Percentiles rank a stretch among this genome's conserved stretches.
These are phyloP conservation scores for Caenorhabditis zanzibari DNA, from an alignment of 2,888 invertebrate species.

Conservation along the genomic window DNA sequence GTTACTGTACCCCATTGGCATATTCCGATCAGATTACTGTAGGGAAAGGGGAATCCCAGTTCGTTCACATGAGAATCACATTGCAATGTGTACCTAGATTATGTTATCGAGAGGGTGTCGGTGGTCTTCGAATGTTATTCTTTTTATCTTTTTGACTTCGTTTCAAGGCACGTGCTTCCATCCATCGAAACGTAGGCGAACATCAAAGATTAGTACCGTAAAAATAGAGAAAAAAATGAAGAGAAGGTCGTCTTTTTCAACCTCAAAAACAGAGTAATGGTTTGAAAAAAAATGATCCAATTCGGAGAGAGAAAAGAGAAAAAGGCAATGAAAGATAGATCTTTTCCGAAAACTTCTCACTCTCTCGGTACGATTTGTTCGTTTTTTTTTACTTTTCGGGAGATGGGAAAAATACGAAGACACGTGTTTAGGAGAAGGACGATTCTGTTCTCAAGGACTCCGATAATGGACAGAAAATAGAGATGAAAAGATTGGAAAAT, in stretches of 20 bases:
- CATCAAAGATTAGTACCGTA: slow-evolving; percentile 57
- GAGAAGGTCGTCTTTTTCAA: slow-evolving; percentile 31
- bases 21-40: slow-evolving; percentile 1
- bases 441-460: slow-evolving; percentile 12
- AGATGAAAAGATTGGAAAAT: neutral
- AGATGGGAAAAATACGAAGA: slow-evolving; percentile 5
- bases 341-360: slow-evolving; percentile 22
- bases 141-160: slow-evolving; percentile 36
- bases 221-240: neutral
- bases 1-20: slow-evolving; percentile 6
- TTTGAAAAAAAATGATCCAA: slow-evolving; percentile 34
- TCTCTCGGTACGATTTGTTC: slow-evolving; percentile 44
- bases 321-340: neutral
- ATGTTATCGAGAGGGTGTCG: slow-evolving; percentile 11
- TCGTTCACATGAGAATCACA: slow-evolving; percentile 38
- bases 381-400: neutral
- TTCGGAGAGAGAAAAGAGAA: slow-evolving; percentile 4
- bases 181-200: slow-evolving; percentile 37
- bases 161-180: slow-evolving; percentile 29
- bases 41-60: neutral
- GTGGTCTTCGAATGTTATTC: slow-evolving; percentile 38
- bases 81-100: slow-evolving; percentile 30
- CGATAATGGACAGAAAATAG: neutral
- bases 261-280: slow-evolving; percentile 28
- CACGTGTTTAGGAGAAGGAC: slow-evolving; percentile 29